Percentiles rank a stretch among this genome's conserved stretches.
Conservation (phyloP, 2,113 vertebrate genomes). For the Otocyon megalotis region DNA sequence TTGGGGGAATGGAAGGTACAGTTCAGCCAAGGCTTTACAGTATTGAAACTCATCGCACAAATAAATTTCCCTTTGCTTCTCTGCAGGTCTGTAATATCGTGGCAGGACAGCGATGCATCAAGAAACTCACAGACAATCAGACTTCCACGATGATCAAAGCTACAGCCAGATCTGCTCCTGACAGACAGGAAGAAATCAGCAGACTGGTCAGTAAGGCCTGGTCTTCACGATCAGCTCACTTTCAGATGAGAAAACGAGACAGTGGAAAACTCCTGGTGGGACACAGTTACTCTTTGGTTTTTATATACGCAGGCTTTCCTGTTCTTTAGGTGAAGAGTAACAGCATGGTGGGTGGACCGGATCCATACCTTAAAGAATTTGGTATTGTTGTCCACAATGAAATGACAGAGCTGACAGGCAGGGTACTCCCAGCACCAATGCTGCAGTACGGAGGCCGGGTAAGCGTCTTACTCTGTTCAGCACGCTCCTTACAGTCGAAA, state of each 20-base stretch:
- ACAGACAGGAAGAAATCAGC: slow-evolving; percentile 99
- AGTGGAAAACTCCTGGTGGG: slow-evolving; percentile 48
- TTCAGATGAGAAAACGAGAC: not conserved
- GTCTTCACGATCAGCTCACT: slow-evolving; percentile 49
- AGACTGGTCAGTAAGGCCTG: slow-evolving; percentile 91
- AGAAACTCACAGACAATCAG: slow-evolving; percentile 99
- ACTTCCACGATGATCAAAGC: slow-evolving; percentile 99
- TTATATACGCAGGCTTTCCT: slow-evolving; percentile 73
- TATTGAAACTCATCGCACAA: slow-evolving; percentile 4
- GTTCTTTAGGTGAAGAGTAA: slow-evolving; percentile 96
- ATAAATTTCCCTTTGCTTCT: slow-evolving; percentile 33
- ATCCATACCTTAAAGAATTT: slow-evolving; percentile 98
- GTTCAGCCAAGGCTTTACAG: slow-evolving; percentile 19
- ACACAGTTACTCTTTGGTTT: slow-evolving; percentile 71
- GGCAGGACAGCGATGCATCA: slow-evolving; percentile 98
- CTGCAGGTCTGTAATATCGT: slow-evolving; percentile 98
- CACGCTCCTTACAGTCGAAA: slow-evolving; percentile 22
- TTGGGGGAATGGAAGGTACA: not conserved
- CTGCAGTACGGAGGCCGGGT: slow-evolving; percentile 99
- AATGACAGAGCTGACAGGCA: slow-evolving; percentile 98
- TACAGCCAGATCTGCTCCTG: slow-evolving; percentile 97
- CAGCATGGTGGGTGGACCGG: slow-evolving; percentile 98
- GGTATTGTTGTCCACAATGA: slow-evolving; percentile 99
- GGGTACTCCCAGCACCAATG: slow-evolving; percentile 98
- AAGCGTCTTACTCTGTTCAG: slow-evolving; percentile 83